These are phyloP conservation scores for Tholera decimalis DNA, from an alignment of 2,888 invertebrate genomes.

Conservation along the genomic window DNA sequence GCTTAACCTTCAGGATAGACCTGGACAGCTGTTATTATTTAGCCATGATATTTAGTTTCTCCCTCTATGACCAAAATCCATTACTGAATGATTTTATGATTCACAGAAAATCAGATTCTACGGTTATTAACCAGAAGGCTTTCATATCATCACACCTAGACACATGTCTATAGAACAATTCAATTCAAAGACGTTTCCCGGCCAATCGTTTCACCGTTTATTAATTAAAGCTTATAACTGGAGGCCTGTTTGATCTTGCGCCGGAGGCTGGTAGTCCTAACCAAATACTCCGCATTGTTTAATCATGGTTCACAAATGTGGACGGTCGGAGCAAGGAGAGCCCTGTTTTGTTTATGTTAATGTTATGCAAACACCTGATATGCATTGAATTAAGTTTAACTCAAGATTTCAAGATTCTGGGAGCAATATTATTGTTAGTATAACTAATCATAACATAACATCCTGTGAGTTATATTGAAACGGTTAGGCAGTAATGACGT, in stretches of 20 bases:
- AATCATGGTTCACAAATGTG: slow-evolving; percentile 57
- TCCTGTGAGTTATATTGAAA: too few relatives aligned
- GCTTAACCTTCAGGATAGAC: neutral
- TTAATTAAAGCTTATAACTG: slow-evolving; percentile 55
- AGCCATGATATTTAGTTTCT: neutral
- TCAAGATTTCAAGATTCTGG: too few relatives aligned
- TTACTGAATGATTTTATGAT: neutral
- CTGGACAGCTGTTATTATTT: neutral
- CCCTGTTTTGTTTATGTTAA: slow-evolving; percentile 60
- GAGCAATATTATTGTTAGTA: too few relatives aligned
- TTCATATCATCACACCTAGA: neutral
- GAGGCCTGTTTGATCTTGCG: slow-evolving; percentile 42
- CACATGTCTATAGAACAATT: slow-evolving; percentile 15
- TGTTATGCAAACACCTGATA: slow-evolving; percentile 43
- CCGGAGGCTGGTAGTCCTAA: slow-evolving; percentile 52
- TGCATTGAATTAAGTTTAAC: slow-evolving; percentile 35
- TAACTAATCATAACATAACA: too few relatives aligned
- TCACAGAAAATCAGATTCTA: slow-evolving; percentile 1
- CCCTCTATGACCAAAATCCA: too few relatives aligned
- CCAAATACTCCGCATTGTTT: slow-evolving; percentile 64
- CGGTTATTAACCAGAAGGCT: neutral
- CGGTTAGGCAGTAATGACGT: too few relatives aligned
- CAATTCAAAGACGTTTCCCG: slow-evolving; percentile 27
- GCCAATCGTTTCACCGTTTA: slow-evolving; percentile 22
- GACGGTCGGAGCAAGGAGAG: slow-evolving; percentile 43